Conservation (phyloP, 2,888 invertebrate genomes). For the Choristoneura rosaceana region DNA sequence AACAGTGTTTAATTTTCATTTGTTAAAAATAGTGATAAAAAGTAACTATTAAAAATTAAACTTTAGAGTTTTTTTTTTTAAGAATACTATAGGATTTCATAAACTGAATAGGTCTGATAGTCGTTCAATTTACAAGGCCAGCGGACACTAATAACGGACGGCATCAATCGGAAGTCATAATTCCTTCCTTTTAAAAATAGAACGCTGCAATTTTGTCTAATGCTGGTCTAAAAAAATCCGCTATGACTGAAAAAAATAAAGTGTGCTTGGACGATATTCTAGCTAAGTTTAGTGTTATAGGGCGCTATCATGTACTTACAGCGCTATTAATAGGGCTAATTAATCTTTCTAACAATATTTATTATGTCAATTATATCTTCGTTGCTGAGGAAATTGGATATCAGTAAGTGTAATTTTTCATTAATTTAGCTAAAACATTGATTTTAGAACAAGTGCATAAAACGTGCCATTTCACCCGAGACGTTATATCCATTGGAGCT, state of each 20-base stretch:
- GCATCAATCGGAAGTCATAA: not conserved
- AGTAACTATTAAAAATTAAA: no score
- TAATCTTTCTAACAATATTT: slow-evolving; percentile 24
- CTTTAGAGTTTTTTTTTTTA: no score
- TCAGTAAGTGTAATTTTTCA: slow-evolving; percentile 13
- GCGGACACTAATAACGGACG: not conserved
- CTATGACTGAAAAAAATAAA: not conserved
- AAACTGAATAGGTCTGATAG: no score
- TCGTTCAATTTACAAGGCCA: not conserved
- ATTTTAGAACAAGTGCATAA: no score
- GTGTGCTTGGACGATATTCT: slow-evolving; percentile 38
- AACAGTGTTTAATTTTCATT: no score
- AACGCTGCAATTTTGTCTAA: not conserved
- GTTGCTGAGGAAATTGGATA: slow-evolving; percentile 34
- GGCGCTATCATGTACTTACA: slow-evolving; percentile 24
- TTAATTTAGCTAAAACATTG: no score
- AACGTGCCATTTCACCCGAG: no score
- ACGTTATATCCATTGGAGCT: no score
- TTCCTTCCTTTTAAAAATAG: not conserved
- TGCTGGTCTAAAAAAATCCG: not conserved
- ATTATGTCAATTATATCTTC: slow-evolving; percentile 37
- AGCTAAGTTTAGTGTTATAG: slow-evolving; percentile 29
- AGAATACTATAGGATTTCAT: no score
- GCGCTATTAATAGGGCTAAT: slow-evolving; percentile 5
- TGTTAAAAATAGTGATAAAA: no score